Evolutionary conservation across 2,888 invertebrate genomes (phyloP), one percentile per base, ranked within the genome.

Genomic region (Linnaemya tessellans): DNA sequence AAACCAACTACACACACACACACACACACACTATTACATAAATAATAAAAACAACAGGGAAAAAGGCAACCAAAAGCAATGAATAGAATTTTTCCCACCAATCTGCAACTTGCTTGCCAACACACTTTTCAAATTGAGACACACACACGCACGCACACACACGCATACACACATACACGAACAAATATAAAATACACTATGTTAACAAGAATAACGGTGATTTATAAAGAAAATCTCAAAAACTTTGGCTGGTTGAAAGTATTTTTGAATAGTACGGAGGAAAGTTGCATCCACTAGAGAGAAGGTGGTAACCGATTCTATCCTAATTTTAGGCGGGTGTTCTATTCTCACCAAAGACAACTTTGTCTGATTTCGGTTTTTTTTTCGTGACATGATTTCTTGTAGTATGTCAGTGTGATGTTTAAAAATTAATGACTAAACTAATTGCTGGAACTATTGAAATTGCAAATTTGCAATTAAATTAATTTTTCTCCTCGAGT

Each of bases 1-100:
- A 30, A 43, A 51, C 38, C 1, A 30, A 78, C 41, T 20, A 67
- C 18, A 62, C 46, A 67, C 3, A 43, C 15, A n/a, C n/a, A n/a
- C n/a, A n/a, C n/a, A n/a, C n/a, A n/a, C 46, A 67, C 3, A 43
- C 15, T 41, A 70, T 35, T 51, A 43, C 68, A 71, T 54, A 35
- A 78, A 64, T 35, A 80, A 70, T 43, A 56, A 67, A 54, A 80
- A 71, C 49, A 51, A 46, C 22, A 54, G 8, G 0, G 0, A 11
- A 22, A 43, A 64, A 25, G 5, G 8, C 46, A 74, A 82, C 35
- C 70, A 80, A 30, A 62, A 84, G 80, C 80, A 68, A 78, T 80
- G 73, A 79, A 79, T 79, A 79, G 64, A 80, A 80, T 70, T 74
- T 75, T 85, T 85, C 82, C 75, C 79, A 82, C 82, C 79, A 64